Percentiles rank a stretch among this genome's conserved stretches.
These are phyloP conservation scores for Brachionus calyciflorus DNA, from an alignment of 1,140 invertebrate species.

Conservation along the genomic window DNA sequence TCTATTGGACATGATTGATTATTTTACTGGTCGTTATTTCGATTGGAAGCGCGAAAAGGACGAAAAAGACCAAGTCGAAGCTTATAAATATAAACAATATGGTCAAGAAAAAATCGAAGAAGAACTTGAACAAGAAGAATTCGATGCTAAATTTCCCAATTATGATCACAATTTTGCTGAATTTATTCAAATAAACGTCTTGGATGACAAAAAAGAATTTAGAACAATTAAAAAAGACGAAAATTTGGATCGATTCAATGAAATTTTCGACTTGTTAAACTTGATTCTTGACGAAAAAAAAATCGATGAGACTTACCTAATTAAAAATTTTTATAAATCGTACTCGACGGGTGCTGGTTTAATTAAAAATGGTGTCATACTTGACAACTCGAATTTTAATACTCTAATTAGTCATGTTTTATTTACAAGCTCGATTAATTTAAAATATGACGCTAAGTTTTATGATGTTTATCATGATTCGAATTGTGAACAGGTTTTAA, in stretches of 20 bases:
- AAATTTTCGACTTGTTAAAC: neutral
- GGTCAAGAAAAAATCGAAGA: slow-evolving; percentile 26
- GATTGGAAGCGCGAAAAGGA: neutral
- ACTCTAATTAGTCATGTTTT: neutral
- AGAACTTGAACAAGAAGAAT: slow-evolving; percentile 18
- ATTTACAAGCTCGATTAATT: neutral
- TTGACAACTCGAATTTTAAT: neutral
- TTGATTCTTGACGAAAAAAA: neutral
- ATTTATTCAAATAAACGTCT: slow-evolving; percentile 25
- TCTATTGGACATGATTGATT: neutral
- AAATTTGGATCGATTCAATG: neutral
- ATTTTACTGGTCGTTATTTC: neutral
- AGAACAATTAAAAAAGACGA: neutral
- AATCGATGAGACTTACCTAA: neutral
- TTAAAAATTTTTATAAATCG: neutral
- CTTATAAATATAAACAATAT: slow-evolving; percentile 31
- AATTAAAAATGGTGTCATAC: neutral
- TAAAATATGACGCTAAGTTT: neutral
- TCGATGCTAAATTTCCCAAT: neutral
- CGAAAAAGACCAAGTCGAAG: slow-evolving; percentile 1
- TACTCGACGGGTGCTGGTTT: neutral
- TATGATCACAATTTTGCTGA: slow-evolving; percentile 37
- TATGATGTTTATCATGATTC: slow-evolving; percentile 81
- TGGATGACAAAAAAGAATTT: neutral
- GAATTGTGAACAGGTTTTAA: slow-evolving; percentile 73